Evolutionary conservation across 2,888 invertebrate species (phyloP), one percentile per base, ranked within the genome.

Genomic region (Altica lythri): DNA sequence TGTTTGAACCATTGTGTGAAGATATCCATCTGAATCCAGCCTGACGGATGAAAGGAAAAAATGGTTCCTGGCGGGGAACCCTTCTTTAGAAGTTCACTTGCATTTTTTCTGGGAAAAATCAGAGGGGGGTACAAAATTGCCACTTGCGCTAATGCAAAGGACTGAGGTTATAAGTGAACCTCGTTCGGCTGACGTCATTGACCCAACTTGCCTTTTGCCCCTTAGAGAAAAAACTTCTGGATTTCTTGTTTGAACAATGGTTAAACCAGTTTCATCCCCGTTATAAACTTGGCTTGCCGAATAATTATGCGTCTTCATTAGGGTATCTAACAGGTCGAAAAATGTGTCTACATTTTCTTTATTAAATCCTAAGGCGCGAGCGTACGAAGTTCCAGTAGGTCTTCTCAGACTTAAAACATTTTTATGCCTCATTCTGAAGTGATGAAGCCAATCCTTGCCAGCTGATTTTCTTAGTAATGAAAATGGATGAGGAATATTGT

Each of bases 401-500:
- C 25, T 25, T 8, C 4, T 35, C 3, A 4, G 2, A 35, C 3
- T 12, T 10, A 35, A 4, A 14, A 14, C 13, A 12, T 35, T 16
- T 16, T 12, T 35, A n/a, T n/a, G n/a, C n/a, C n/a, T 34, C 6
- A 10, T 13, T 12, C 5, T 34, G 13, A 30, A 30, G 10, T 10
- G 30, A 1, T 10, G 9, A n/a, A 30, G 10, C 30, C 30, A 30
- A 30, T 30, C 30, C 30, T 30, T 30, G 9, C 30, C 30, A 10
- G 9, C 30, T 30, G 30, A 10, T 32, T 32, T 32, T 32, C 12
- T 32, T 32, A 27, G 27, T 27, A 27, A 27, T 27, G 27, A 27
- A 27, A 27, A 27, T 27, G n/a, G n/a, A n/a, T n/a, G n/a, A n/a
- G n/a, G n/a, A 22, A 22, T 22, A 8, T 22, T 22, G 8, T 22